Conservation (phyloP, 2,113 vertebrate species). For the Rattus norvegicus region DNA sequence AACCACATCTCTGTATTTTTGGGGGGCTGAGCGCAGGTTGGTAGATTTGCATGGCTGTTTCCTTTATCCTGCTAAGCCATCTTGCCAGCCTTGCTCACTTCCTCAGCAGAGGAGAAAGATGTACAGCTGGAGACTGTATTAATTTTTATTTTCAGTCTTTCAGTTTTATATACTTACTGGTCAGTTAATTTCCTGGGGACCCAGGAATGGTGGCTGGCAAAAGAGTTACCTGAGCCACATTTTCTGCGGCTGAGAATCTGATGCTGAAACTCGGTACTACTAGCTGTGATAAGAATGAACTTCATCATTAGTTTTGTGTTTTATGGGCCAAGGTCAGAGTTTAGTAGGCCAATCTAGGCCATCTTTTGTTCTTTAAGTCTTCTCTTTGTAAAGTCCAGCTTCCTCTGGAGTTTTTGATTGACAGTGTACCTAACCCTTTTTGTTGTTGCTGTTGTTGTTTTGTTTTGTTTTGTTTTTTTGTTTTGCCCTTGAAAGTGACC, state of each 20-base stretch:
- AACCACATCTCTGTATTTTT: neutral
- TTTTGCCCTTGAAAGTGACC: neutral
- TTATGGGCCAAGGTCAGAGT: neutral
- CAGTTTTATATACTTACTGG: slow-evolving; percentile 30
- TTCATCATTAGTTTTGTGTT: slow-evolving; percentile 39
- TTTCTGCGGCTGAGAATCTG: slow-evolving; percentile 34
- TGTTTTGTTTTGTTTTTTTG: neutral
- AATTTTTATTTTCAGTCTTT: slow-evolving; percentile 25
- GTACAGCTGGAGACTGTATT: neutral
- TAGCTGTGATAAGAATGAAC: slow-evolving; percentile 19
- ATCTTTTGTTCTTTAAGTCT: neutral
- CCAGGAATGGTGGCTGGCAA: neutral
- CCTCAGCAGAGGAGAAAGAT: slow-evolving; percentile 2
- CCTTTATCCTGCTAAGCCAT: neutral
- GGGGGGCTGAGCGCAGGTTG: neutral
- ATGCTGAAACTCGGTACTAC: slow-evolving; percentile 1
- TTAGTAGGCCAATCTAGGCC: neutral
- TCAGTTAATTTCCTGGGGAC: slow-evolving; percentile 48
- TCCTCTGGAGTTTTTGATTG: neutral
- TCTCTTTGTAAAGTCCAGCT: too few relatives aligned
- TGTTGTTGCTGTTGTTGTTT: neutral
- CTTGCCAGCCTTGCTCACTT: too few relatives aligned
- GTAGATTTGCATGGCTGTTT: too few relatives aligned
- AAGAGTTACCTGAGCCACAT: neutral
- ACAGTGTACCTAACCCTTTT: neutral